phyloP scores from a whole-genome alignment of 2,888 invertebrate genomes.

The Julus scanicus region DNA sequence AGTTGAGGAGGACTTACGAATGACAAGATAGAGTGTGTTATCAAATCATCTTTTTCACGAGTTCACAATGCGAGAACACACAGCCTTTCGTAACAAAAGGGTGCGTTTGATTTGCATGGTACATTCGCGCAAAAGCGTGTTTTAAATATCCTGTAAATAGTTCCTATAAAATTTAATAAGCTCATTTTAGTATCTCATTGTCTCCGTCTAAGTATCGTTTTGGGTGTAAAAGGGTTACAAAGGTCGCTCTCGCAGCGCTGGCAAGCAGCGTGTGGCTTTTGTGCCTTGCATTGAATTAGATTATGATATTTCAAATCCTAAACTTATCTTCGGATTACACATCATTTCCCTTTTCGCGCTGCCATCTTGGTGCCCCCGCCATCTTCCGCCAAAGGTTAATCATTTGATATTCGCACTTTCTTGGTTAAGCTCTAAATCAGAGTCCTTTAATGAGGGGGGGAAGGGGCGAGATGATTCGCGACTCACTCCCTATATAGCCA shows the following conservation, averaged over 20 bases:
- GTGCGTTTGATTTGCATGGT: neutral
- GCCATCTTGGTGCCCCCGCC: slow-evolving; percentile 16
- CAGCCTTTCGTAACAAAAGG: slow-evolving; percentile 5
- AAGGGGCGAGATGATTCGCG: neutral
- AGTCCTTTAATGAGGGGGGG: neutral
- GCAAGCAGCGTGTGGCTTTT: neutral
- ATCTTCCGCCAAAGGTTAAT: slow-evolving; percentile 22
- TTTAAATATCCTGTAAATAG: slow-evolving; percentile 33
- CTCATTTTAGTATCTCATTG: slow-evolving; percentile 33
- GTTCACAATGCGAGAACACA: neutral
- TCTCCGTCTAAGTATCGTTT: slow-evolving; percentile 24
- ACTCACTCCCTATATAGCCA: neutral
- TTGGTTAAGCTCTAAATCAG: slow-evolving; percentile 21
- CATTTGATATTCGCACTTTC: slow-evolving; percentile 33
- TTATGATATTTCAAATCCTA: slow-evolving; percentile 33
- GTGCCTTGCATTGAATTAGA: neutral
- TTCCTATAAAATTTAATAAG: slow-evolving; percentile 33
- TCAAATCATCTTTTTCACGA: slow-evolving; percentile 33
- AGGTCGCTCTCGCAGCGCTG: neutral
- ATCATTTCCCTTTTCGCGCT: slow-evolving; percentile 14
- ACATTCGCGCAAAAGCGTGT: neutral
- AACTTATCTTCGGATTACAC: slow-evolving; percentile 33
- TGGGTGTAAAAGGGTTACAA: slow-evolving; percentile 22
- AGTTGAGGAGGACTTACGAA: neutral
- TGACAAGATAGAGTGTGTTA: slow-evolving; percentile 28